Evolutionary conservation across 2,888 invertebrate genomes (phyloP), one percentile per base, ranked within the genome.

Genomic region (Acleris holmiana): DNA sequence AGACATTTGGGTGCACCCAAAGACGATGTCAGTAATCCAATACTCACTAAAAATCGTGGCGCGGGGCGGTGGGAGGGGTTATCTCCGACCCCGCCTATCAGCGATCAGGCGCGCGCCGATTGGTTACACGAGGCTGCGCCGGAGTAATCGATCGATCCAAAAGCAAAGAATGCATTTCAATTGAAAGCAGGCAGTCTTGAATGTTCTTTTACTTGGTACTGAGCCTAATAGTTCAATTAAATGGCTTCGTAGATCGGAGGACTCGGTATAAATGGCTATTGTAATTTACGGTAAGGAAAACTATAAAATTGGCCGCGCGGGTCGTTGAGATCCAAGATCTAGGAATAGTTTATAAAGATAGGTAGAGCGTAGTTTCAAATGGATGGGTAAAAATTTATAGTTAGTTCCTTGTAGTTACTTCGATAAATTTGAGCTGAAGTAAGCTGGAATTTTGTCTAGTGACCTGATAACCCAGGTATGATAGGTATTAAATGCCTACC

Each of bases 21-120:
- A 79, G 79, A 79, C 80, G 84, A 85, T 82, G 84, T 85, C 84
- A 79, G 84, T 82, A 85, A 88, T 84, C 77, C 82, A 80, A 88
- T 85, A 85, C 83, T 82, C 76, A 73, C 71, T 79, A 78, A 76
- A 82, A 81, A 78, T 81, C 77, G 73, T 78, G 73, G 75, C 72
- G 69, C 66, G 73, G 79, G 90, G 89, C 86, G 90, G 82, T 83
- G 78, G 91, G 90, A 71, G 85, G 77, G 56, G 68, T 62, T 53
- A 54, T 15, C 15, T 2, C n/a, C 23, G 57, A 62, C 77, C 66
- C 82, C 87, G 77, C 87, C 91, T 74, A 74, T 70, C 67, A 66
- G 69, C 78, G 76, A 74, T 78, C 78, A 77, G 74, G 69, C 68
- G 67, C 57, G 55, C 68, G 74, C 72, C 78, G 80, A 89, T 91